Percentiles rank a stretch among this genome's conserved stretches.
phyloP scores from a whole-genome alignment of 1,140 invertebrate genomes.

The Linepithema humile region DNA sequence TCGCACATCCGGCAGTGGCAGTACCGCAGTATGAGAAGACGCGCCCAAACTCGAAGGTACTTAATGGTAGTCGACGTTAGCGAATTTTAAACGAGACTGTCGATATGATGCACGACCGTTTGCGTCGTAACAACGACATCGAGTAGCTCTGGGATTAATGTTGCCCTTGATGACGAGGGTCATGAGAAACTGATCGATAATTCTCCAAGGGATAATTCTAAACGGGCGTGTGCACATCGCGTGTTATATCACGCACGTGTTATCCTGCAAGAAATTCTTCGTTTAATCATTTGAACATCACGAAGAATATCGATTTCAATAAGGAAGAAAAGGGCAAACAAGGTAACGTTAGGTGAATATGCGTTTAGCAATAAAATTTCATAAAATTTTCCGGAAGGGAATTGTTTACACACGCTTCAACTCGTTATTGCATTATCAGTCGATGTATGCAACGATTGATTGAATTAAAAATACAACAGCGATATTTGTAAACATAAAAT shows the following conservation, averaged over 20 bases:
- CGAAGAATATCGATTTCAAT: too few relatives aligned
- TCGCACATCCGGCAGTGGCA: background rate
- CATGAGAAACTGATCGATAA: slow-evolving; percentile 4
- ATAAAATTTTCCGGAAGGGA: too few relatives aligned
- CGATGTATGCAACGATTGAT: too few relatives aligned
- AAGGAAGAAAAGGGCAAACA: too few relatives aligned
- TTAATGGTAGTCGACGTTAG: slow-evolving; percentile 76
- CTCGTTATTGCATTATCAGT: too few relatives aligned
- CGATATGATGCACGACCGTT: slow-evolving; percentile 57
- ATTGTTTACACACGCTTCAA: too few relatives aligned
- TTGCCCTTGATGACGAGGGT: slow-evolving; percentile 30
- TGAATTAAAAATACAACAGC: too few relatives aligned
- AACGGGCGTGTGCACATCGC: background rate
- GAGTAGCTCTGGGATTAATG: slow-evolving; percentile 64
- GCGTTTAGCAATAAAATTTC: too few relatives aligned
- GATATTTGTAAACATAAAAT: too few relatives aligned
- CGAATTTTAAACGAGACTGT: slow-evolving; percentile 76
- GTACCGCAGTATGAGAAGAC: slow-evolving; percentile 57
- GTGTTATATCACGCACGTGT: background rate
- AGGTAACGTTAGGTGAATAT: too few relatives aligned
- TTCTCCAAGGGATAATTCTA: background rate
- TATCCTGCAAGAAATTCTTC: background rate
- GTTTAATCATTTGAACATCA: too few relatives aligned
- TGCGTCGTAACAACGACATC: slow-evolving; percentile 36
- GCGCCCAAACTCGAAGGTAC: slow-evolving; percentile 68